phyloP scores from a whole-genome alignment of 2,888 invertebrate genomes.

The Eurois occulta region DNA sequence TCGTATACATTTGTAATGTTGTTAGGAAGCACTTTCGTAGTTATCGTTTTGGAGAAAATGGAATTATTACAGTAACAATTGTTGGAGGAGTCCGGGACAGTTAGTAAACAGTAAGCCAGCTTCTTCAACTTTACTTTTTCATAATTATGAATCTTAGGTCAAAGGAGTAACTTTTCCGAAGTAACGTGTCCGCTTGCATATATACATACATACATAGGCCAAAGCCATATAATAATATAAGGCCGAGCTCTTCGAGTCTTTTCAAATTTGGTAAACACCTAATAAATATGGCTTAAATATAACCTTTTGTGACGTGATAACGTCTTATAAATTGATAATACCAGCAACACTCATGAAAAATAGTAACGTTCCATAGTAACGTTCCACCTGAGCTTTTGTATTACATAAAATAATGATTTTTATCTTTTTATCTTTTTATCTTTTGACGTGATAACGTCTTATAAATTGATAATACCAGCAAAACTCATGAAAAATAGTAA shows the following conservation, averaged over 20 bases:
- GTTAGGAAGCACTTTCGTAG: not conserved
- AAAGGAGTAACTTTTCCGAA: not conserved
- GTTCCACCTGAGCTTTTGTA: too few species aligned
- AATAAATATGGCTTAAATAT: not conserved
- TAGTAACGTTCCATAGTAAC: too few species aligned
- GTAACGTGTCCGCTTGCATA: not conserved
- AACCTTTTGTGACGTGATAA: too few species aligned
- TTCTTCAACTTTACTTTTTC: not conserved
- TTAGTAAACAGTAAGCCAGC: not conserved
- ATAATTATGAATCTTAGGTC: not conserved
- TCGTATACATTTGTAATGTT: conserved; percentile 21
- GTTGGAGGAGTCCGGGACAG: not conserved
- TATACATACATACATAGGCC: not conserved
- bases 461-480: too few species aligned
- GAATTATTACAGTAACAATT: not conserved
- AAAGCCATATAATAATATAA: conserved; percentile 5
- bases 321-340: too few species aligned
- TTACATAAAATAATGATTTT: too few species aligned
- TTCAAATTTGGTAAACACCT: not conserved
- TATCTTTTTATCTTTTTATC: too few species aligned
- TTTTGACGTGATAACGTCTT: too few species aligned
- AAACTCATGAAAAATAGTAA: too few species aligned
- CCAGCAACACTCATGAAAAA: too few species aligned
- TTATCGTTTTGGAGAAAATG: conserved; percentile 2
- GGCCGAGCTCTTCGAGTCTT: not conserved